Percentiles rank a stretch among this genome's conserved stretches.
Conservation (phyloP, 2,888 invertebrate genomes). For the Hypercompe scribonia region DNA sequence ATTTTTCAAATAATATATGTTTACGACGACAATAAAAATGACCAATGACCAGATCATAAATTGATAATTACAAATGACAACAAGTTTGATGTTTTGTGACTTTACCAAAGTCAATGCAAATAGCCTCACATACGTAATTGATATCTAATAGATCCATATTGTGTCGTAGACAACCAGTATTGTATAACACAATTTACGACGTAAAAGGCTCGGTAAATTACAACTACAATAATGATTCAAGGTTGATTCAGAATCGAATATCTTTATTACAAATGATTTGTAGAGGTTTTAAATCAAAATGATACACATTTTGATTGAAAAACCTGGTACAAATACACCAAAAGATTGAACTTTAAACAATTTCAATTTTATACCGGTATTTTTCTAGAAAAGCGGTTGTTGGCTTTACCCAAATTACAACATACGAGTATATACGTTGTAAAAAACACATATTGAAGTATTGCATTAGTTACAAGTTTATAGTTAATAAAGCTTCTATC, state of each 20-base stretch:
- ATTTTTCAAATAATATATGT: not conserved
- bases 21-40: not conserved
- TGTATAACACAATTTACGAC: constrained; percentile 49
- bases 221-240: constrained; percentile 59
- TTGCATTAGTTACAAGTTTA: constrained; percentile 38
- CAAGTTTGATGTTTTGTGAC: not conserved
- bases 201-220: constrained; percentile 58
- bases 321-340: constrained; percentile 26
- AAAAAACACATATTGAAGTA: constrained; percentile 26
- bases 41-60: not conserved
- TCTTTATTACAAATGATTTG: constrained; percentile 38
- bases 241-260: constrained; percentile 46
- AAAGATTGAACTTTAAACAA: constrained; percentile 45
- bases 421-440: constrained; percentile 28
- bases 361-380: constrained; percentile 43
- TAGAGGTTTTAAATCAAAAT: constrained; percentile 7
- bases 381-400: constrained; percentile 30
- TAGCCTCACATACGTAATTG: constrained; percentile 50
- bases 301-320: constrained; percentile 14
- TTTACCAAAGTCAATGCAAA: constrained; percentile 27
- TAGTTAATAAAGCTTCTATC: constrained; percentile 43
- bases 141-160: constrained; percentile 47
- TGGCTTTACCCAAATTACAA: constrained; percentile 36
- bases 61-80: not conserved
- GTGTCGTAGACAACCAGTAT: constrained; percentile 46